Base-by-base conservation (phyloP, 2,888 invertebrate species). In the Ptilodon capucinus region DNA sequence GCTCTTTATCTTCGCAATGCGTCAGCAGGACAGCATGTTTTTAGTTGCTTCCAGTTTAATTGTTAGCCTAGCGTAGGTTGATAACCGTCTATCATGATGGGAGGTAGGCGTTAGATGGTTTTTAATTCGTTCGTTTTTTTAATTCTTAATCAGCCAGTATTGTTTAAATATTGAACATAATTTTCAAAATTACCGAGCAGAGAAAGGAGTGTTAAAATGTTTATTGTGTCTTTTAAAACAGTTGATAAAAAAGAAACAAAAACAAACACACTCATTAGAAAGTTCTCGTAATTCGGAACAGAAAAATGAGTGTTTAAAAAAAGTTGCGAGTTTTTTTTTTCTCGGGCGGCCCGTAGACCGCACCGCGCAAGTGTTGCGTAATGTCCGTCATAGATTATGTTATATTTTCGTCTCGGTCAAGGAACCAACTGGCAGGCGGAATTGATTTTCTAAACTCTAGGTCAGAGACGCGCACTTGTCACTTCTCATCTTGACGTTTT, bases 381-480 rank as follows among this genome's bases (percentile, higher is more conserved):
- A 63, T 18, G 43, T 38, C 51, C 58, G 63, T 60, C 57, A 56
- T 55, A 54, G 42, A 59, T 58, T 60, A 53, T 54, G 57, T 58
- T 58, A 57, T 74, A 76, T 75, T 71, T 69, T 63, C 30, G 73
- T 62, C 68, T 56, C 79, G 81, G 82, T 81, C 82, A 81, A 80
- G 76, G 73, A 80, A 78, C 73, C 60, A 54, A 43, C 54, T 48
- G 54, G 52, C 49, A 54, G 61, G 25, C 40, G 60, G 58, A 61
- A 60, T 51, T 52, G 43, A 54, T 61, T 61, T 58, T 69, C 60
- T 47, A 40, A 50, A 63, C 68, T 78, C 75, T 79, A 81, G 78
- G 80, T 78, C 76, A 74, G 51, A 41, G 43, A 57, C 44, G 51
- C 50, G 59, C 45, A 51, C 51, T 57, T 53, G 28, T 11, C 11